These are phyloP conservation scores for Chlamydotis undulata DNA, from an alignment of 2,113 vertebrate genomes.

Conservation along the genomic window DNA sequence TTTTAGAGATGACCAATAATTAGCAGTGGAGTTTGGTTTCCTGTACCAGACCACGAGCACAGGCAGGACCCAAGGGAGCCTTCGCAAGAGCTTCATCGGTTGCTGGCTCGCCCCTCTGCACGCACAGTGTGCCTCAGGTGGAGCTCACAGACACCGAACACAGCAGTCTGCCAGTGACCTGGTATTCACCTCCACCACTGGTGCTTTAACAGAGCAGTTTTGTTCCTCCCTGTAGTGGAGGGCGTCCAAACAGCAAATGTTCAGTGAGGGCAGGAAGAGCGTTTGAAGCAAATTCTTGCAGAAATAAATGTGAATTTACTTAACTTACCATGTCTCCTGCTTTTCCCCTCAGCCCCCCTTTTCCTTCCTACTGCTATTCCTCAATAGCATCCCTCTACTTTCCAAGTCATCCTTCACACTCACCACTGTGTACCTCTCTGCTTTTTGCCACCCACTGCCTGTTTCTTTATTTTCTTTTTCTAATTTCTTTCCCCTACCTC, in stretches of 20 bases:
- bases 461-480: constrained; percentile 58
- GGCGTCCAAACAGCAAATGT: constrained; percentile 40
- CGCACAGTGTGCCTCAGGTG: neutral
- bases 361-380: constrained; percentile 61
- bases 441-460: constrained; percentile 56
- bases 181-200: constrained; percentile 37
- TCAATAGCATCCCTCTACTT: constrained; percentile 68
- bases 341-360: constrained; percentile 45
- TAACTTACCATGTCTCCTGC: constrained; percentile 75
- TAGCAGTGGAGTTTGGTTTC: neutral
- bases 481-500: constrained; percentile 45
- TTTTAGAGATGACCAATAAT: neutral
- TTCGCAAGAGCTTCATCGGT: neutral
- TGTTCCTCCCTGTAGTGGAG: constrained; percentile 51
- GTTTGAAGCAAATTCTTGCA: constrained; percentile 69
- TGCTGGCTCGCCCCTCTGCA: neutral
- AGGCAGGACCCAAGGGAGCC: neutral
- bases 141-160: neutral
- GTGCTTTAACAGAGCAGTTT: constrained; percentile 36
- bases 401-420: constrained; percentile 62
- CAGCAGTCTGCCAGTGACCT: constrained; percentile 48
- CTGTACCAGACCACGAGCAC: neutral
- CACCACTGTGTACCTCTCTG: constrained; percentile 16
- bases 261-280: constrained; percentile 61
- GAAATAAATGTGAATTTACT: constrained; percentile 75